Base-by-base conservation (phyloP, 1,140 invertebrate species). In the Aradophagus sp. region DNA sequence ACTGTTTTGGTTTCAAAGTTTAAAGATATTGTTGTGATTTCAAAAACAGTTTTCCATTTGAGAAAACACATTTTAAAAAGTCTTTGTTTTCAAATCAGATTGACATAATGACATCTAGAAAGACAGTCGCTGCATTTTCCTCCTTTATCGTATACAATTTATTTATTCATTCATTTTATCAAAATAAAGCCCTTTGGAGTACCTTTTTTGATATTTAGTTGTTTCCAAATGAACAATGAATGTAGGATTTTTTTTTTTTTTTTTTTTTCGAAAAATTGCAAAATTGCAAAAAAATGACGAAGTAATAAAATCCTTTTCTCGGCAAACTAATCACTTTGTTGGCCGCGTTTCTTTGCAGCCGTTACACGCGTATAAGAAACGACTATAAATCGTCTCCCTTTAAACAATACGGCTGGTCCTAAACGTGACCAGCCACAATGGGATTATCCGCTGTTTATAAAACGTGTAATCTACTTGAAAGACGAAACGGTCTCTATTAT, bases 251-350 rank as follows among this genome's bases (percentile, higher is more conserved):
- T 27, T 68, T 68, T 66, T 48, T 31, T 66, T 32, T 35, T 56
- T 36, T 58, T 47, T 58, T 50, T 56, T 56, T 23, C 45, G 17
- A 17, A 19, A 36, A 11, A 67, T 45, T 34, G 32, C 31, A 38
- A 58, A 61, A 41, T 47, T 53, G 52, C 39, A 61, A 61, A 48
- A 55, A 68, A 55, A 27, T 50, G 52, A 58, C 14, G 35, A 52
- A 48, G 41, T 52, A 61, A 75, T 73, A 69, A 73, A 75, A 71
- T 73, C 50, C 71, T 67, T 73, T 75, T 67, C 62, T 59, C 26
- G 52, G 66, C n/a, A n/a, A 73, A 75, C 66, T 71, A 73, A 77
- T 75, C 75, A 71, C 61, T 69, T 70, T 72, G 66, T 62, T 53
- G 48, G 53, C 42, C 44, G 31, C 62, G 66, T 61, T 76, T 76